phyloP scores from a whole-genome alignment of 2,797 vertebrate species.

The Brachyrhaphis roseni region DNA sequence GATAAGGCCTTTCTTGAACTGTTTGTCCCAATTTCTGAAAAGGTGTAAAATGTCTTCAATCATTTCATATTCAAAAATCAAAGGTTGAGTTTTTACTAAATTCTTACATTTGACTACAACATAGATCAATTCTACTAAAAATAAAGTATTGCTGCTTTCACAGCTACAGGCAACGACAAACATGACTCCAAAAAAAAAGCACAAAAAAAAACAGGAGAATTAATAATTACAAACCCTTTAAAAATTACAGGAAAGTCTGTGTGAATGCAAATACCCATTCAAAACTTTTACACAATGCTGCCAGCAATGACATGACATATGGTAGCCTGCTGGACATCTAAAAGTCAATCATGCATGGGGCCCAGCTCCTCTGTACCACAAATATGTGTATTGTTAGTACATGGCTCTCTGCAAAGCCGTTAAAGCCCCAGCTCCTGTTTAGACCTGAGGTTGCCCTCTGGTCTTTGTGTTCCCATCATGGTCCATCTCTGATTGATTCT shows the following conservation, averaged over 20 bases:
- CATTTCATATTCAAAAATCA: background rate
- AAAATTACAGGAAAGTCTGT: background rate
- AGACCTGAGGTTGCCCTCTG: constrained; percentile 65
- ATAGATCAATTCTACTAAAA: background rate
- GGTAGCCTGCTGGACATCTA: constrained; percentile 43
- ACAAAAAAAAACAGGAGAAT: background rate
- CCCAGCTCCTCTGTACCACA: constrained; percentile 48
- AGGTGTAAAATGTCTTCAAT: background rate
- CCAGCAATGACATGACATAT: constrained; percentile 24
- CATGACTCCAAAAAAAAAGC: background rate
- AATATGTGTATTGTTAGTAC: constrained; percentile 63
- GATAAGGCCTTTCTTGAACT: background rate
- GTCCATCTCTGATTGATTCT: constrained; percentile 70
- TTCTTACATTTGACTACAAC: background rate
- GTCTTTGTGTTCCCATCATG: constrained; percentile 73
- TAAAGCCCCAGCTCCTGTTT: constrained; percentile 54
- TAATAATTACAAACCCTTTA: background rate
- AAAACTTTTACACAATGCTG: background rate
- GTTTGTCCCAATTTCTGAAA: background rate
- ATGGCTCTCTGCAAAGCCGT: constrained; percentile 67
- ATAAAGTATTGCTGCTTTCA: background rate
- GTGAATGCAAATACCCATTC: background rate
- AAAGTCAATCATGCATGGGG: constrained; percentile 61
- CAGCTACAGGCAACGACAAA: background rate
- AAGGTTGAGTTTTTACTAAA: background rate